Base-by-base conservation (phyloP, 2,888 invertebrate genomes). In the Caprella mutica region DNA sequence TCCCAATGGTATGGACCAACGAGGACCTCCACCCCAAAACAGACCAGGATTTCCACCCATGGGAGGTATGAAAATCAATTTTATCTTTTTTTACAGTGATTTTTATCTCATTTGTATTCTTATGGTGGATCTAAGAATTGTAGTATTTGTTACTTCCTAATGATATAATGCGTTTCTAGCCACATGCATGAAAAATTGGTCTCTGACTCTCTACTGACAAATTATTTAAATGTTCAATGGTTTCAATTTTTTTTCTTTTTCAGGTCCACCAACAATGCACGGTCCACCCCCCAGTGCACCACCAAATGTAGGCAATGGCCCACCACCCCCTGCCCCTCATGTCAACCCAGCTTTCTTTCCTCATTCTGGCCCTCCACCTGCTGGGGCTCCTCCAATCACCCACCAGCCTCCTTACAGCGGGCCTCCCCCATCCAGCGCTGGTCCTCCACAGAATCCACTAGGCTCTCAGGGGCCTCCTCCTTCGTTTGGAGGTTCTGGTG, bases 341-440 rank as follows among this genome's bases (percentile, higher is more conserved):
- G 91, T 94, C 66, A 94, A 94, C 77, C 93, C 94, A 39, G 93
- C 93, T 60, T 94, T 94, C 81, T 93, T 93, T 75, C 87, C 86
- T 9, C 63, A 65, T 64, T 58, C 55, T 40, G 64, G 58, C 6
- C 59, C 64, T n/a, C 43, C 61, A 17, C 57, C 66, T 26, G 58
- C 61, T 23, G 60, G 54, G 21, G 55, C 58, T 8, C 51, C 56
- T 39, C 59, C 66, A 17, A 61, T 61, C 29, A 52, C 64, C 19
- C 66, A 66, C 51, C 59, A 64, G 30, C 54, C 64, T 19, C 64
- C 64, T 12, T 56, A 59, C n/a, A 75, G 46, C 27, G 46, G 46
- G 4, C 55, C 55, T 35, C 46, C 55, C 26, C 46, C 54, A 23
- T 29, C 46, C 21, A 21, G 43, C 38, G 40, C 51, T 33, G 30